phyloP scores from a whole-genome alignment of 2,888 invertebrate genomes.

The Terebella lapidaria region DNA sequence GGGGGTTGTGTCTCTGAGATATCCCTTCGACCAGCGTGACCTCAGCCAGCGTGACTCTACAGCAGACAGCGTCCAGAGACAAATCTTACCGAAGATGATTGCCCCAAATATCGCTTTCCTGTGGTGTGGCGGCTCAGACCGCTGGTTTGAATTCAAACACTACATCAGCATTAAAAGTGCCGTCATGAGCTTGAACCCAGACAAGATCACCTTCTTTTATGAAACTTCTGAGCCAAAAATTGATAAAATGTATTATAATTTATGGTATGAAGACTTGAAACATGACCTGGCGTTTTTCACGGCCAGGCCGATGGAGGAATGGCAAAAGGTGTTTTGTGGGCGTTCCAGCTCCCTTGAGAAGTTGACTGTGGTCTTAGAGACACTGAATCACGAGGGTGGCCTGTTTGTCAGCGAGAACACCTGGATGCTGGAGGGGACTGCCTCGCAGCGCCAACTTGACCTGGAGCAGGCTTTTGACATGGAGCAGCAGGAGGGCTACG shows the following conservation, averaged over 20 bases:
- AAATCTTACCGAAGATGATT: conserved; percentile 4
- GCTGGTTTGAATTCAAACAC: conserved; percentile 37
- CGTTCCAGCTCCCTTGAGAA: not conserved
- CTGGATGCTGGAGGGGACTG: conserved; percentile 21
- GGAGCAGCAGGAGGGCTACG: conserved; percentile 16
- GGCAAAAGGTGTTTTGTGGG: conserved; percentile 10
- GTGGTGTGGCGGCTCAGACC: conserved; percentile 35
- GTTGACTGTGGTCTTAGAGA: conserved; percentile 14
- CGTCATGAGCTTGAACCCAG: conserved; percentile 30
- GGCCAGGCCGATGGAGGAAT: conserved; percentile 23
- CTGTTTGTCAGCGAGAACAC: conserved; percentile 34
- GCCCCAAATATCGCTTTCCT: conserved; percentile 32
- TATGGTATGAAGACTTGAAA: conserved; percentile 36
- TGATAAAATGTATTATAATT: conserved; percentile 28
- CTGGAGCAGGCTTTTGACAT: conserved; percentile 17
- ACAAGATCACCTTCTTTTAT: conserved; percentile 35
- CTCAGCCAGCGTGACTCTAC: too few species aligned
- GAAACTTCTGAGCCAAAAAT: conserved; percentile 20
- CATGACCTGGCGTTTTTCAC: conserved; percentile 30
- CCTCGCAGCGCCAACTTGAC: conserved; percentile 14
- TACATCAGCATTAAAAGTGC: conserved; percentile 35
- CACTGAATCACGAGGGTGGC: conserved; percentile 38
- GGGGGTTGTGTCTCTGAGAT: too few species aligned
- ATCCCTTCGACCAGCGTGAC: too few species aligned
- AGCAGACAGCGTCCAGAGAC: too few species aligned